These are phyloP conservation scores for Xenopus petersii DNA, from an alignment of 2,797 vertebrate species.

Conservation along the genomic window DNA sequence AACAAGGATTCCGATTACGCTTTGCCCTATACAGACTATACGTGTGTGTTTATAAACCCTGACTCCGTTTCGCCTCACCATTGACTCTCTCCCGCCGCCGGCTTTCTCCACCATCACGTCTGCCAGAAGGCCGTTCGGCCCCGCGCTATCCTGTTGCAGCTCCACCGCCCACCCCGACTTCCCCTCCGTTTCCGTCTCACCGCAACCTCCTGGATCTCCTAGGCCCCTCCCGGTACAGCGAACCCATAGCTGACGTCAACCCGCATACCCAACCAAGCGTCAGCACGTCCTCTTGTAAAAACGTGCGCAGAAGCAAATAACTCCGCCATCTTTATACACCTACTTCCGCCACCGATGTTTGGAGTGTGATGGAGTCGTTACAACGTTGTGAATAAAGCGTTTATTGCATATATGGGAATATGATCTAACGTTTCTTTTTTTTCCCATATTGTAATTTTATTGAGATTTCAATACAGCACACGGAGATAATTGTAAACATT, in stretches of 20 bases:
- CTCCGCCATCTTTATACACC: too few relatives aligned
- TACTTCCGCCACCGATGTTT: too few relatives aligned
- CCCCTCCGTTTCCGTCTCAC: conserved; percentile 41
- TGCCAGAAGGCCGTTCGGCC: conserved; percentile 33
- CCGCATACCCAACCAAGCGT: conserved; percentile 11
- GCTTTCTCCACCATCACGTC: conserved; percentile 46
- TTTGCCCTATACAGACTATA: not conserved
- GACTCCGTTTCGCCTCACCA: conserved; percentile 24
- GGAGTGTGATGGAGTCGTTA: too few relatives aligned
- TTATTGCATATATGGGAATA: too few relatives aligned
- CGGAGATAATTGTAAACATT: too few relatives aligned
- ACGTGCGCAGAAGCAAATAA: not conserved
- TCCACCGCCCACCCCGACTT: conserved; percentile 38
- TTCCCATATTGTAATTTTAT: too few relatives aligned
- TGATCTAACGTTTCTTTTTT: too few relatives aligned
- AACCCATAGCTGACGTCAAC: conserved; percentile 21
- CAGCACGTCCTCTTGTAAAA: not conserved
- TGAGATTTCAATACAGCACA: too few relatives aligned
- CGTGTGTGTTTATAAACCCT: not conserved
- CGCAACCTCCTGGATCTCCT: conserved; percentile 29
- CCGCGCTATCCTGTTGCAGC: conserved; percentile 39
- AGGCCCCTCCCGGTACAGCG: conserved; percentile 40
- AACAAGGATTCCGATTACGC: not conserved
- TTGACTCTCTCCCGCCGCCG: conserved; percentile 41
- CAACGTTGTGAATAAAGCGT: too few relatives aligned